Percentiles rank a stretch among this genome's conserved stretches.
These are phyloP conservation scores for Himalopsyche tibetana DNA, from an alignment of 2,888 invertebrate genomes.

Conservation along the genomic window DNA sequence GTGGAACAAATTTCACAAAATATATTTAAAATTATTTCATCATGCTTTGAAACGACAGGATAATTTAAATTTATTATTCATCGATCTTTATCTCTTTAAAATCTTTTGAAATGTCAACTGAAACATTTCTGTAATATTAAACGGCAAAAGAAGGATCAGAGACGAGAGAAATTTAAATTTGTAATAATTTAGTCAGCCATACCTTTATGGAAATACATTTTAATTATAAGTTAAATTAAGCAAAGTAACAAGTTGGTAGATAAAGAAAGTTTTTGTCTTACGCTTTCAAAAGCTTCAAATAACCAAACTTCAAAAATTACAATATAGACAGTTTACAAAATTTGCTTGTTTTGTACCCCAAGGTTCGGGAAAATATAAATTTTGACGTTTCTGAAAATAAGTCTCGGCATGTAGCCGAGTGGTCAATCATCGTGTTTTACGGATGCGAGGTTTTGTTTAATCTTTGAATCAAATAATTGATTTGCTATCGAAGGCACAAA, in stretches of 20 bases:
- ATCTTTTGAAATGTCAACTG: constrained; percentile 32
- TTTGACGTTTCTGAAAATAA: too few relatives aligned
- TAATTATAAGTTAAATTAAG: constrained; percentile 40
- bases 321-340: constrained; percentile 21
- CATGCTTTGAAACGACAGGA: not conserved
- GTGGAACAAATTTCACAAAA: not conserved
- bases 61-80: constrained; percentile 40
- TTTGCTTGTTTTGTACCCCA: not conserved
- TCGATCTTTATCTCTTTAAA: constrained; percentile 36
- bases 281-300: not conserved
- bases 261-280: constrained; percentile 33
- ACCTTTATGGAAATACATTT: constrained; percentile 38
- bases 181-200: constrained; percentile 23
- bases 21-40: constrained; percentile 13
- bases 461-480: too few relatives aligned
- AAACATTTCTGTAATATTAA: constrained; percentile 42
- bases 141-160: not conserved
- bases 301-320: constrained; percentile 5
- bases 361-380: too few relatives aligned
- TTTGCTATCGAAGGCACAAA: too few relatives aligned
- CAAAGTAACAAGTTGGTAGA: constrained; percentile 37
- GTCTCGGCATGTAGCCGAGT: too few relatives aligned
- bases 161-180: constrained; percentile 37
- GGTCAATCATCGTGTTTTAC: too few relatives aligned
- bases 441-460: too few relatives aligned